Conservation (phyloP, 2,888 invertebrate genomes). For the Gerris lacustris region DNA sequence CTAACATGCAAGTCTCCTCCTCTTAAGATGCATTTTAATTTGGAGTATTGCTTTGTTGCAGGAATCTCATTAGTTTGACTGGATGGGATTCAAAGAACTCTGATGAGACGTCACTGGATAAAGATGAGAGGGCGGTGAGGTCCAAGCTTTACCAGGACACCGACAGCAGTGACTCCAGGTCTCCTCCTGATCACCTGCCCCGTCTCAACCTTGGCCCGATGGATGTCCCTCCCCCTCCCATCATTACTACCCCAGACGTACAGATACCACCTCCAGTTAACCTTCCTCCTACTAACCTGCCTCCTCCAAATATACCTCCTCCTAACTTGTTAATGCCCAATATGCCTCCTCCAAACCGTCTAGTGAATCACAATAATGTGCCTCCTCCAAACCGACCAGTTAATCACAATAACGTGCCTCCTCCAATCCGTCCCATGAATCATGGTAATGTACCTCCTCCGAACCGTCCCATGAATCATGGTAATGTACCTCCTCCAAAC, state of each 20-base stretch:
- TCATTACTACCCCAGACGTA: neutral
- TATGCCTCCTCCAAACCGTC: neutral
- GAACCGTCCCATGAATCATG: neutral
- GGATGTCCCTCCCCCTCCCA: slow-evolving; percentile 14
- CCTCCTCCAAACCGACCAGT: neutral
- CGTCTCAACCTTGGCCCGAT: neutral
- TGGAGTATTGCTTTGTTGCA: slow-evolving; percentile 39
- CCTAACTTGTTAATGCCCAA: neutral
- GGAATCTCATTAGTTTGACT: slow-evolving; percentile 71
- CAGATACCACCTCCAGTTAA: neutral
- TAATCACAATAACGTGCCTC: neutral
- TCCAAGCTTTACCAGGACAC: slow-evolving; percentile 16
- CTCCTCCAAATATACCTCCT: neutral
- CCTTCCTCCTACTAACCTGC: neutral
- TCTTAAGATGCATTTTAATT: no score
- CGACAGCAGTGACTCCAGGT: slow-evolving; percentile 27
- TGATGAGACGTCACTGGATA: neutral
- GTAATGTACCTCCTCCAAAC: neutral
- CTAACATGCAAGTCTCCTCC: no score
- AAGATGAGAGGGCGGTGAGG: neutral
- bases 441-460: neutral
- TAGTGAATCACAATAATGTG: neutral
- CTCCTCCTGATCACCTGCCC: slow-evolving; percentile 21
- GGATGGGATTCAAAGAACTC: slow-evolving; percentile 36
- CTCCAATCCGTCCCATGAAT: neutral